Evolutionary conservation across 2,113 vertebrate species (phyloP), one percentile per base, ranked within the genome.

Genomic region (Leucosticte australis): DNA sequence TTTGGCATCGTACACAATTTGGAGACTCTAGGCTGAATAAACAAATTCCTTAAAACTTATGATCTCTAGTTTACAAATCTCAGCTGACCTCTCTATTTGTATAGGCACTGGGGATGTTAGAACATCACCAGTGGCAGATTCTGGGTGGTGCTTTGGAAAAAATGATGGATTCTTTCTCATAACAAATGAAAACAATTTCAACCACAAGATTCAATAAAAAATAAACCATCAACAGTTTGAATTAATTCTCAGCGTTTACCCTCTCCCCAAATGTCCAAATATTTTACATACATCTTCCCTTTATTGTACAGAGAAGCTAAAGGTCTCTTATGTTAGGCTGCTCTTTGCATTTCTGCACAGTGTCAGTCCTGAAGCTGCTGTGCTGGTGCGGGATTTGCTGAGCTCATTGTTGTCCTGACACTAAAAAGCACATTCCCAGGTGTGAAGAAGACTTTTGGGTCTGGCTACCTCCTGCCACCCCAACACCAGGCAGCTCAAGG

Each of bases 51-150:
- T 94, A 83, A 94, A 97, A 95, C 59, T 87, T 96, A 65, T 97
- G 94, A 96, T 97, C 97, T 95, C 93, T 92, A 97, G 94, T 97
- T 98, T 97, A 98, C 95, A 97, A 97, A 97, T 97, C 98, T 86
- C 92, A 95, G 94, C 87, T 97, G 97, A 98, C 97, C 94, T 94
- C 70, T 92, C 83, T 96, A 92, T 97, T 98, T 97, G 95, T 96
- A 91, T 90, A 97, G 94, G 93, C 91, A 96, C 92, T 90, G 83
- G 82, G 92, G 81, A 93, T 30, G 80, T 96, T 90, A 96, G 90
- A 94, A 96, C 83, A 92, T 97, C 87, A 96, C 90, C 95, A 96
- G 91, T 96, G 96, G 95, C 91, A 97, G 80, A 97, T 94, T 90
- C 91, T 97, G 83, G 92, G 91, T 95, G 95, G 94, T 97, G 83